Evolutionary conservation across 1,140 invertebrate genomes (phyloP).

Genomic region (Sitophilus oryzae): DNA sequence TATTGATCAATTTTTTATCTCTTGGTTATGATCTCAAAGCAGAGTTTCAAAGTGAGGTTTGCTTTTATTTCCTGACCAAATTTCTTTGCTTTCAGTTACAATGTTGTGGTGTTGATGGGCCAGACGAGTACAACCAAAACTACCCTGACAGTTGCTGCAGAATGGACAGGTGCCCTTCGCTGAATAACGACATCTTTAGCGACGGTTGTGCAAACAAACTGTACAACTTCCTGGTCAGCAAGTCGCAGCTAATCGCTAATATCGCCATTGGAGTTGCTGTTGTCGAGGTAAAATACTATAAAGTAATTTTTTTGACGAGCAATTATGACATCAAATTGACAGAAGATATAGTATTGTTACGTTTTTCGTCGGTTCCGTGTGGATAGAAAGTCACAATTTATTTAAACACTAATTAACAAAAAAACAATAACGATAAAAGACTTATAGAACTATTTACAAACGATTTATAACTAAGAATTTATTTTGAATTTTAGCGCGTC

Average conservation of each 20-base stretch:
- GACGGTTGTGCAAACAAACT: slow-evolving; percentile 36
- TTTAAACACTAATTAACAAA: neutral
- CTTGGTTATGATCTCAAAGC: no score
- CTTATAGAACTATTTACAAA: no score
- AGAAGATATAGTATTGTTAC: neutral
- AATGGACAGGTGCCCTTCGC: slow-evolving; percentile 2
- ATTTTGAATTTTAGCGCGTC: neutral
- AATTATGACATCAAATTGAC: neutral
- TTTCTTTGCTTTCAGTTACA: slow-evolving; percentile 30
- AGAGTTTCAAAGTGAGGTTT: no score
- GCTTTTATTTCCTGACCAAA: no score
- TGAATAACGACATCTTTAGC: slow-evolving; percentile 11
- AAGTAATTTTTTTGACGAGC: neutral
- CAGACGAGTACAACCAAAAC: slow-evolving; percentile 42
- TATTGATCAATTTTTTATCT: no score
- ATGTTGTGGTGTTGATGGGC: slow-evolving; percentile 56
- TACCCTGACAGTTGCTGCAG: slow-evolving; percentile 30
- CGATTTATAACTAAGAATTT: no score
- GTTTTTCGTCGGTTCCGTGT: neutral
- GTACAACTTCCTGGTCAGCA: slow-evolving; percentile 44
- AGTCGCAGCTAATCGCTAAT: slow-evolving; percentile 54
- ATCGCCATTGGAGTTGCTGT: slow-evolving; percentile 61
- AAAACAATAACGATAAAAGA: neutral
- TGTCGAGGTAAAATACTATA: slow-evolving; percentile 57
- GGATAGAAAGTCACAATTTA: neutral